phyloP scores from a whole-genome alignment of 2,888 invertebrate genomes.

The Conistra vaccinii region DNA sequence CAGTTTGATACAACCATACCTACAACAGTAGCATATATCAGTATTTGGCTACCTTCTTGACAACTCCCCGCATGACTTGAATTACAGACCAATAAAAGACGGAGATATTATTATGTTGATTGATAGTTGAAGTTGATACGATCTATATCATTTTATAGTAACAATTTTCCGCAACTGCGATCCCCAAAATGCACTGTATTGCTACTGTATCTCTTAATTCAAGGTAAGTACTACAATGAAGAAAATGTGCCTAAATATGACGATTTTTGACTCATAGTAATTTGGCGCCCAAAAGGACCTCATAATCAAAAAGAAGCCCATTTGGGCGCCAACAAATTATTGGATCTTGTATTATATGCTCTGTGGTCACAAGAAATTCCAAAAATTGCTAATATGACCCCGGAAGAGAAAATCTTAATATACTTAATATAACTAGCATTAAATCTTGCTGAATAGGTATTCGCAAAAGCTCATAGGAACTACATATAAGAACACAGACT shows the following conservation, averaged over 20 bases:
- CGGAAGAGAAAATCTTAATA: not conserved
- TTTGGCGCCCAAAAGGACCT: not conserved
- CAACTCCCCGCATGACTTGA: not conserved
- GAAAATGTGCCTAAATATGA: not conserved
- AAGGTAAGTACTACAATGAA: not conserved
- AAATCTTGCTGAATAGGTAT: constrained; percentile 7
- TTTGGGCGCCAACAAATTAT: not conserved
- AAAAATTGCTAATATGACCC: not conserved
- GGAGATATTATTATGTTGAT: not conserved
- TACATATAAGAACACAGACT: constrained; percentile 12
- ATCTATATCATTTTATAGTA: not conserved
- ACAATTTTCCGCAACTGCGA: not conserved
- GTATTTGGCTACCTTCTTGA: constrained; percentile 8
- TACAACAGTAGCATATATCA: not conserved
- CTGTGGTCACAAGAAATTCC: not conserved
- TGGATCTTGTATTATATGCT: not conserved
- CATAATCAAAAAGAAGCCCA: not conserved
- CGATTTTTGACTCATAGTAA: not conserved
- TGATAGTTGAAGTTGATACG: not conserved
- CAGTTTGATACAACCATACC: not conserved
- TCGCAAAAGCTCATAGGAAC: constrained; percentile 6
- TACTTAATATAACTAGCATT: not conserved
- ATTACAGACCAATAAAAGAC: not conserved
- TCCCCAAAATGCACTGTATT: not conserved
- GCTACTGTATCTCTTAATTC: not conserved